Conservation (phyloP, 37 sponge, comb jelly and placozoan genomes). For the Theonella swinhoei region DNA sequence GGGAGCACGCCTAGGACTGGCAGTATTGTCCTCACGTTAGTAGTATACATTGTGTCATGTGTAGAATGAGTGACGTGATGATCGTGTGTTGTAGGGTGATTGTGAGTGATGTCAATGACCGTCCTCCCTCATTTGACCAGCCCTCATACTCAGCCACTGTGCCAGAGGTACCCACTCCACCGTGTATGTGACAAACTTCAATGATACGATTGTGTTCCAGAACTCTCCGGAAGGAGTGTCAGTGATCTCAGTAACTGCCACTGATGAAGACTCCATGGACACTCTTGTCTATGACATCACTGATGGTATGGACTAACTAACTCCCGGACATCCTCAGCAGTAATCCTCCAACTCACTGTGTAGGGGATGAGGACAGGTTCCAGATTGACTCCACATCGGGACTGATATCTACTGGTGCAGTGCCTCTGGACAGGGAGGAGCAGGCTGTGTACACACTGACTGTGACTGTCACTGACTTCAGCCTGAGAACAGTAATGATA, state of each 20-base stretch:
- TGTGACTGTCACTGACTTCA: background rate
- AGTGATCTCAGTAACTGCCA: background rate
- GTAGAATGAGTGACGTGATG: too few species aligned
- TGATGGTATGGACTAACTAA: background rate
- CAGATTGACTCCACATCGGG: background rate
- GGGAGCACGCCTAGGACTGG: background rate
- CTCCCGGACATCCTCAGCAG: too few species aligned
- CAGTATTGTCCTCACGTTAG: background rate
- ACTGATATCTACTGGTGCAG: background rate
- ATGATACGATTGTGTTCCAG: background rate
- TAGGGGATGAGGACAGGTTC: too few species aligned
- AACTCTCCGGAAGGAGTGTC: background rate
- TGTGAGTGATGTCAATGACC: conserved; percentile 44
- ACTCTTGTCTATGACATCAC: background rate
- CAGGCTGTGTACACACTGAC: background rate
- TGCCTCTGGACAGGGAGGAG: background rate
- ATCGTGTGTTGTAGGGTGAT: too few species aligned
- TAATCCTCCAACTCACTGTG: too few species aligned
- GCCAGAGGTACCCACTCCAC: conserved; percentile 17
- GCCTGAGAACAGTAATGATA: background rate
- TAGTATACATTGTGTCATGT: too few species aligned
- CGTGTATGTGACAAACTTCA: background rate
- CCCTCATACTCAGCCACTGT: conserved; percentile 9
- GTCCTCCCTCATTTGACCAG: conserved; percentile 36
- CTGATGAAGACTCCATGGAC: background rate